These are phyloP conservation scores for Meiosimyza platycephala DNA, from an alignment of 2,888 invertebrate genomes.

Conservation along the genomic window DNA sequence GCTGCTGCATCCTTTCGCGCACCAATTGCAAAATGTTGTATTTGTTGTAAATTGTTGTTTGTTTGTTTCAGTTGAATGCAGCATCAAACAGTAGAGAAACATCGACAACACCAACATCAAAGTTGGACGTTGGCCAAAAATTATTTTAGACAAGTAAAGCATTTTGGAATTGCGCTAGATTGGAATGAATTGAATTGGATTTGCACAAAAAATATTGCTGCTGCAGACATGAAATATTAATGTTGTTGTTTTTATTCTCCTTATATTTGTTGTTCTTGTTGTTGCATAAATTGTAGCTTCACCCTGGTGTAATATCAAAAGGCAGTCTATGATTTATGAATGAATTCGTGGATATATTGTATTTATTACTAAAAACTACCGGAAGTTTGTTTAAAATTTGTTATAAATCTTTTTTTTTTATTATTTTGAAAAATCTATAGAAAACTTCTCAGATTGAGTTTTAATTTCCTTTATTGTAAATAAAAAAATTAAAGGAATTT, in stretches of 20 bases:
- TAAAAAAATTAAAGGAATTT: neutral
- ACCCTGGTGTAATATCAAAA: neutral
- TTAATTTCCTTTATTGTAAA: too few relatives aligned
- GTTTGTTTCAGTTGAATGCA: slow-evolving; percentile 30
- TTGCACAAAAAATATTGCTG: slow-evolving; percentile 18
- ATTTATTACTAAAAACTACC: too few relatives aligned
- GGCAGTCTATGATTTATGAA: slow-evolving; percentile 21
- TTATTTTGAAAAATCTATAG: too few relatives aligned
- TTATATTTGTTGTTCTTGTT: neutral
- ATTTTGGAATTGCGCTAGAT: slow-evolving; percentile 16
- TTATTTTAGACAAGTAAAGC: slow-evolving; percentile 27
- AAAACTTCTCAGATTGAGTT: too few relatives aligned
- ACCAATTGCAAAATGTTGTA: slow-evolving; percentile 25
- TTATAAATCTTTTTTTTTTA: too few relatives aligned
- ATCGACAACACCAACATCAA: slow-evolving; percentile 2
- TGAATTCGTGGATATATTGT: neutral
- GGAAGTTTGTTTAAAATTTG: too few relatives aligned
- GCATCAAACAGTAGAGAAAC: slow-evolving; percentile 1
- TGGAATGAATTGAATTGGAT: slow-evolving; percentile 27
- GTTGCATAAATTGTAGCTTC: slow-evolving; percentile 7
- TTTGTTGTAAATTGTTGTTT: slow-evolving; percentile 25
- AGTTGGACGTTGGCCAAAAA: slow-evolving; percentile 37
- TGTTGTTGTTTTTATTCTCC: neutral
- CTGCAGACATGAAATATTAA: slow-evolving; percentile 21
- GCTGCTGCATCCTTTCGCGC: slow-evolving; percentile 12